A percentile compares a stretch with the other conserved stretches of the same genome.
Evolutionary conservation across 2,113 vertebrate species (phyloP).

Genomic region (Strix uralensis): DNA sequence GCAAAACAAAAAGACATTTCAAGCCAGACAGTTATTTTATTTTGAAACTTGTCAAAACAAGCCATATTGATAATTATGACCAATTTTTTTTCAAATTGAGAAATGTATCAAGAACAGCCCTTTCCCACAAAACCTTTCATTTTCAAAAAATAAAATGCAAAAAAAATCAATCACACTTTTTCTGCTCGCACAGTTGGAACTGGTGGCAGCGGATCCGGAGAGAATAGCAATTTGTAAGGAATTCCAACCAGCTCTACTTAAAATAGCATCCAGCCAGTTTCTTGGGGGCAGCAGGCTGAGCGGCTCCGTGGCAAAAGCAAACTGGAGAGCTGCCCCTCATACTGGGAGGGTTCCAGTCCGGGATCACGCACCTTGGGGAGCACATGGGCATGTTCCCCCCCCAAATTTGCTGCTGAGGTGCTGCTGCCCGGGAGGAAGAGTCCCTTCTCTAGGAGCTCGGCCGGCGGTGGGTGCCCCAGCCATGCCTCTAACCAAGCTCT

Average conservation of each 20-base stretch:
- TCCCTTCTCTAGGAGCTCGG: background rate
- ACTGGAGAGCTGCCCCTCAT: background rate
- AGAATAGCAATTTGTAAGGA: constrained; percentile 59
- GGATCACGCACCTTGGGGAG: background rate
- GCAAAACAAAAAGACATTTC: constrained; percentile 41
- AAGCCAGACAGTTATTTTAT: background rate
- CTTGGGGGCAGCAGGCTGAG: background rate
- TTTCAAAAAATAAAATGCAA: background rate
- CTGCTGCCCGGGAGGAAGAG: background rate
- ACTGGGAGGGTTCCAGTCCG: accelerated
- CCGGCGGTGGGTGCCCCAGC: background rate
- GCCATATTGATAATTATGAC: constrained; percentile 26
- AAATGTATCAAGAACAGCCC: background rate
- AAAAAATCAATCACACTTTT: background rate
- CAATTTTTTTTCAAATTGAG: background rate
- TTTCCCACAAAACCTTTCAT: constrained; percentile 23
- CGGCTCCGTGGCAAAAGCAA: background rate
- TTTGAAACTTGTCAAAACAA: constrained; percentile 38
- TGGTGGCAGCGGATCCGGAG: background rate
- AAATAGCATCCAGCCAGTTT: constrained; percentile 47
- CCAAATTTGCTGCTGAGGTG: background rate
- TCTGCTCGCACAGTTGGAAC: background rate
- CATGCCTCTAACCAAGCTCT: background rate
- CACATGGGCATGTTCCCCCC: background rate
- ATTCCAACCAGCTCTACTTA: constrained; percentile 43